Evolutionary conservation across 1,140 invertebrate genomes (phyloP).

Genomic region (Aphis craccivora): DNA sequence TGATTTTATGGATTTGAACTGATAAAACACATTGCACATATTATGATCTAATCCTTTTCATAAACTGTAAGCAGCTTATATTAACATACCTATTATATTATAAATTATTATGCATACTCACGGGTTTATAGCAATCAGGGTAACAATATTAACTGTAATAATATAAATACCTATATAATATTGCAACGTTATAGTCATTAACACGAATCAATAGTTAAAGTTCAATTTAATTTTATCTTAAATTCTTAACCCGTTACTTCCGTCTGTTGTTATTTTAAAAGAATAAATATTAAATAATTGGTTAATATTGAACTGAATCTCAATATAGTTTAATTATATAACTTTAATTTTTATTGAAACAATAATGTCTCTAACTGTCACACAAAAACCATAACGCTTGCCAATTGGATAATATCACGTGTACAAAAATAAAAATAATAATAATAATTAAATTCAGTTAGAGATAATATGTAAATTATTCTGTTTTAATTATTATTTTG

Average conservation of each 20-base stretch:
- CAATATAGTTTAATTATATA: background rate
- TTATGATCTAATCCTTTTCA: background rate
- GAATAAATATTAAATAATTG: background rate
- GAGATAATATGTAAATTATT: background rate
- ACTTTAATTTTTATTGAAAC: background rate
- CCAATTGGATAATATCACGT: background rate
- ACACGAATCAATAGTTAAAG: background rate
- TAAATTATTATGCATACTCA: background rate
- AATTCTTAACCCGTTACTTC: background rate
- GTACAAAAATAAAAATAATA: background rate
- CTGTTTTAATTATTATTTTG: background rate
- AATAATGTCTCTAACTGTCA: background rate
- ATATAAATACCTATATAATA: constrained; percentile 11
- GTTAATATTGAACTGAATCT: background rate
- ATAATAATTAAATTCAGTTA: background rate
- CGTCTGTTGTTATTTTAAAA: background rate
- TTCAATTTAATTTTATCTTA: background rate
- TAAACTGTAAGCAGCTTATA: background rate
- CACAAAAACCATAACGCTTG: background rate
- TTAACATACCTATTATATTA: background rate
- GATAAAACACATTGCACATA: background rate
- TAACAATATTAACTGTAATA: background rate
- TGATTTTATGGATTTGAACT: background rate
- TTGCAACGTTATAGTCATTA: background rate
- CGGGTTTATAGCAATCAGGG: background rate